phyloP scores from a whole-genome alignment of 2,113 vertebrate species.

The Stigmatopora argus region DNA sequence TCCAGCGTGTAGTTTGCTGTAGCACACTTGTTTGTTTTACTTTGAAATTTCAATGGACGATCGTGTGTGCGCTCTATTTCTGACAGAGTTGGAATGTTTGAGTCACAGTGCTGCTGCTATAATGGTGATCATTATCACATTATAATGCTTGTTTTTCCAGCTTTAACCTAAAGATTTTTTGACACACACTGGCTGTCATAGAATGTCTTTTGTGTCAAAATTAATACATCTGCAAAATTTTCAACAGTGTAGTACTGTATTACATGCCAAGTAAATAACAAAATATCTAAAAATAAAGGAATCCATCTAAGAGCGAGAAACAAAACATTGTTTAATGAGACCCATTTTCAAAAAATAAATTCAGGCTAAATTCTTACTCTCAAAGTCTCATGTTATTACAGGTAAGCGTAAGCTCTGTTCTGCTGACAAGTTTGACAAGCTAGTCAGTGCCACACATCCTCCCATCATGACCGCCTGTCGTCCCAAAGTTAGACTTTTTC shows the following conservation, averaged over 20 bases:
- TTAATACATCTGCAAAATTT: background rate
- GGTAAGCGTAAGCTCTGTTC: background rate
- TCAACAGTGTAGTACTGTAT: background rate
- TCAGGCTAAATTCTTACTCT: background rate
- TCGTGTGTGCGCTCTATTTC: background rate
- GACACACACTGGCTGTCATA: no score
- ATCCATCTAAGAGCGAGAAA: no score
- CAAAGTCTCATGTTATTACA: background rate
- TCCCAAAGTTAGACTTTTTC: conserved; percentile 1
- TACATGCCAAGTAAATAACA: background rate
- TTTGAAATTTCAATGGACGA: background rate
- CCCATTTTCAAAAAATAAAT: no score
- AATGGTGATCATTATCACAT: background rate
- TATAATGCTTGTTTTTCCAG: background rate
- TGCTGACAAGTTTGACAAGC: background rate
- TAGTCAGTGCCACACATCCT: background rate
- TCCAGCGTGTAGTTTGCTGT: no score
- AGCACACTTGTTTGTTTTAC: background rate
- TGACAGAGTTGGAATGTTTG: background rate
- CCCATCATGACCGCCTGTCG: background rate
- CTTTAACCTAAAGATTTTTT: background rate
- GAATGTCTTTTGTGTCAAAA: background rate
- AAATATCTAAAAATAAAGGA: background rate
- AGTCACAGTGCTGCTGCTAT: background rate
- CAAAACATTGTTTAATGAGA: no score